Conservation (phyloP, 2,113 vertebrate genomes). For the Notarius lentiginosus region DNA sequence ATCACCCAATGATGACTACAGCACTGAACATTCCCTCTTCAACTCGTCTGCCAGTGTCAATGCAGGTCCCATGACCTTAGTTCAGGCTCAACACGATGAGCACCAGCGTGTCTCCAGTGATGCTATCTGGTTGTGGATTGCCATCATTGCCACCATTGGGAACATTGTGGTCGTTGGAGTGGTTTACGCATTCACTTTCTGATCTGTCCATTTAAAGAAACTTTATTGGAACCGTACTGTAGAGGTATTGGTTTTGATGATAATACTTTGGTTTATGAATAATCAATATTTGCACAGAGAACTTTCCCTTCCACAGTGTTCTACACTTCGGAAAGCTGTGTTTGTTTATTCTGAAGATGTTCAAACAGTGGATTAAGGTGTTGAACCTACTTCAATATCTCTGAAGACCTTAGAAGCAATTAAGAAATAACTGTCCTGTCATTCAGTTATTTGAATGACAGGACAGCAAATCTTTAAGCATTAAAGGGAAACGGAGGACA, state of each 20-base stretch:
- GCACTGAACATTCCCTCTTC: constrained; percentile 92
- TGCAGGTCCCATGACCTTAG: constrained; percentile 71
- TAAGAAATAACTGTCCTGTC: constrained; percentile 22
- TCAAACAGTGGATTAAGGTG: constrained; percentile 56
- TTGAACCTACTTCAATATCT: constrained; percentile 54
- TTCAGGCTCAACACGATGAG: constrained; percentile 82
- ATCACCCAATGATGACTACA: constrained; percentile 93
- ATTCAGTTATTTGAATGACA: constrained; percentile 62
- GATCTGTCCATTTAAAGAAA: constrained; percentile 58
- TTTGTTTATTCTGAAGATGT: constrained; percentile 46
- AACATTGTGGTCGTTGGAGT: constrained; percentile 97
- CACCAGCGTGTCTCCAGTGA: constrained; percentile 86
- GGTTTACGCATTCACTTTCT: constrained; percentile 97
- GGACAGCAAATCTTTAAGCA: constrained; percentile 60
- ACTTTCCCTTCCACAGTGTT: not conserved
- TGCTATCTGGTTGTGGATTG: constrained; percentile 96
- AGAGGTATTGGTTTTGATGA: not conserved
- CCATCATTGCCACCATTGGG: constrained; percentile 94
- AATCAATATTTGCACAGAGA: not conserved
- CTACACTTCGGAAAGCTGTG: constrained; percentile 19
- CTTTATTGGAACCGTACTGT: not conserved
- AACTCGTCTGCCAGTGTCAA: constrained; percentile 93
- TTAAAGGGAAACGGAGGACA: constrained; percentile 48
- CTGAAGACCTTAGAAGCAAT: constrained; percentile 58
- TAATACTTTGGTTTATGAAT: not conserved